A percentile compares a stretch with the other conserved stretches of the same genome.
These are phyloP conservation scores for Periparus ater DNA, from an alignment of 2,797 vertebrate genomes.

Conservation along the genomic window DNA sequence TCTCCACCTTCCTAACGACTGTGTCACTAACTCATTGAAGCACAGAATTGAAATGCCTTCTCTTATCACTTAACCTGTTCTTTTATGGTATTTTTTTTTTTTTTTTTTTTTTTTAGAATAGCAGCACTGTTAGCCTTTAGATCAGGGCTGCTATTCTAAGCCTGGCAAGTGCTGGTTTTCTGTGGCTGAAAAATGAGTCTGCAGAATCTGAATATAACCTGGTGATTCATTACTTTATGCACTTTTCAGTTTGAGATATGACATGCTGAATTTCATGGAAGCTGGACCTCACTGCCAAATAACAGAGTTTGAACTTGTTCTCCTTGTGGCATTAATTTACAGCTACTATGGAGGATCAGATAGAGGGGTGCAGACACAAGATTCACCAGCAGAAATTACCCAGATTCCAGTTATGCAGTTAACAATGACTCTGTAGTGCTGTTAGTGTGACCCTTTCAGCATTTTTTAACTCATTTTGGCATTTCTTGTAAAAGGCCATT, in stretches of 20 bases:
- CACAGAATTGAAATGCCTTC: conserved; percentile 42
- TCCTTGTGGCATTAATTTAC: conserved; percentile 51
- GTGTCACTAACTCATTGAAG: conserved; percentile 52
- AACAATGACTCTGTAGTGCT: neutral
- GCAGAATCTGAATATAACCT: conserved; percentile 47
- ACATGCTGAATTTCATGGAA: conserved; percentile 14
- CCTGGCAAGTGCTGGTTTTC: conserved; percentile 14
- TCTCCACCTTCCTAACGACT: neutral
- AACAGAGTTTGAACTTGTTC: conserved; percentile 40
- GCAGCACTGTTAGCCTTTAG: conserved; percentile 12
- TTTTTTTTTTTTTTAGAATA: neutral
- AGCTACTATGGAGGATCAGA: neutral
- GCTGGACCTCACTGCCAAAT: conserved; percentile 28
- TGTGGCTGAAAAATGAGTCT: conserved; percentile 46
- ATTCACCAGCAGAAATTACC: neutral
- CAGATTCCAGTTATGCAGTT: neutral
- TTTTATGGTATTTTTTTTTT: neutral
- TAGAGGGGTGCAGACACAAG: neutral
- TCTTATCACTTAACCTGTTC: conserved; percentile 53
- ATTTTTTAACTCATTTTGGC: conserved; percentile 31
- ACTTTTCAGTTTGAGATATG: conserved; percentile 44
- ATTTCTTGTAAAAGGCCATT: conserved; percentile 22
- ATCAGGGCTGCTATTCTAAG: conserved; percentile 32
- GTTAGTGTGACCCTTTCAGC: conserved; percentile 1
- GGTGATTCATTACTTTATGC: conserved; percentile 49